These are phyloP conservation scores for Drosophila peninsularis DNA, from an alignment of 2,888 invertebrate genomes.

Conservation along the genomic window DNA sequence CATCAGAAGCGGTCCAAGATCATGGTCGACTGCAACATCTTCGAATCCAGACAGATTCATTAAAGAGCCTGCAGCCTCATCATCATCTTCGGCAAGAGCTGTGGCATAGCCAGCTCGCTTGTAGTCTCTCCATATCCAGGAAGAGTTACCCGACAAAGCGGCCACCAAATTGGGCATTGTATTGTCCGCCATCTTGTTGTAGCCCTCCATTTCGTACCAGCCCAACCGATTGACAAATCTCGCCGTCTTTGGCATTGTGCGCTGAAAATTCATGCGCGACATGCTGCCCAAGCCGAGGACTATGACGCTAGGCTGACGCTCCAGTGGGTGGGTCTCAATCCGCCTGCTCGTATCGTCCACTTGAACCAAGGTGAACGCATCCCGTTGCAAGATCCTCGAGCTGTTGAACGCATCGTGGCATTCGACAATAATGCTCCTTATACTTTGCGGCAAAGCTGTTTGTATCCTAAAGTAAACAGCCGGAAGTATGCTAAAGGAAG, in stretches of 20 bases:
- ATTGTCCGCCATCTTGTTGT: conserved; percentile 91
- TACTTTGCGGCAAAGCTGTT: conserved; percentile 1
- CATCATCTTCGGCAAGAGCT: conserved; percentile 89
- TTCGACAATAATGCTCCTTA: conserved; percentile 41
- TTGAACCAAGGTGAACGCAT: conserved; percentile 86
- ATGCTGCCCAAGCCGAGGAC: conserved; percentile 93
- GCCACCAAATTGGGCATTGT: conserved; percentile 94
- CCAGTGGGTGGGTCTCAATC: neutral
- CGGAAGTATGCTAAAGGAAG: conserved; percentile 15
- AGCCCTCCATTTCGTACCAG: conserved; percentile 89
- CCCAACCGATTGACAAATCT: conserved; percentile 87
- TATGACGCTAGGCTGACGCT: conserved; percentile 87
- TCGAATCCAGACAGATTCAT: conserved; percentile 85
- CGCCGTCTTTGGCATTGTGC: conserved; percentile 89
- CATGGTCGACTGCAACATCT: conserved; percentile 90
- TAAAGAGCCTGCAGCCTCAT: neutral
- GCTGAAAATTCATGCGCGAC: conserved; percentile 85
- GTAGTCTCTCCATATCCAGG: conserved; percentile 91
- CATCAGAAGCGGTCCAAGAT: conserved; percentile 88
- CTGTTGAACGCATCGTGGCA: conserved; percentile 35
- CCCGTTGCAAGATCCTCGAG: conserved; percentile 69
- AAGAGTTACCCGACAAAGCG: conserved; percentile 87
- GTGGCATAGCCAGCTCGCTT: conserved; percentile 89
- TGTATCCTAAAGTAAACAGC: conserved; percentile 8
- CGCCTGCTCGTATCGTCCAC: neutral